Evolutionary conservation across 2,888 invertebrate genomes (phyloP).

Genomic region (Endotricha flammealis): DNA sequence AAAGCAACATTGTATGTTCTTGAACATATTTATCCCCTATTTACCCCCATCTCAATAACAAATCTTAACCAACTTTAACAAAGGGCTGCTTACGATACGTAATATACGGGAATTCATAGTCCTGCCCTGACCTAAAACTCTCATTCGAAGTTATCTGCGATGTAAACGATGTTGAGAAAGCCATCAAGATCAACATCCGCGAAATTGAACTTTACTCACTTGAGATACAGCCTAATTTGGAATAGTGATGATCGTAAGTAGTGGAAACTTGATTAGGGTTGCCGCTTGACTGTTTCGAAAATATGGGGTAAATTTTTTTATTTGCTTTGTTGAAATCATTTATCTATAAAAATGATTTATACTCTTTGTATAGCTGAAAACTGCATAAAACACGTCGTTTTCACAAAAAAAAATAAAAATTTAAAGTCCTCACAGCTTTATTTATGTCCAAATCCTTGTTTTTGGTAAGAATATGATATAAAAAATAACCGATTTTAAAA

Average conservation of each 20-base stretch:
- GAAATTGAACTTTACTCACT: constrained; percentile 27
- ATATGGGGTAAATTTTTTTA: neutral
- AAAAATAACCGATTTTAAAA: no score
- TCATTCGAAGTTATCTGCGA: constrained; percentile 60
- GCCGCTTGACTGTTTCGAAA: neutral
- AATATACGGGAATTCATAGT: constrained; percentile 45
- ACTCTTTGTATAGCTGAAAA: no score
- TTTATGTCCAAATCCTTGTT: no score
- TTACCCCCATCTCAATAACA: constrained; percentile 27
- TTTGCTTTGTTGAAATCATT: neutral
- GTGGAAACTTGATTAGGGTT: constrained; percentile 11
- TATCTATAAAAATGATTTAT: neutral
- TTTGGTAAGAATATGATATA: no score
- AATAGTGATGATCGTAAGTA: constrained; percentile 13
- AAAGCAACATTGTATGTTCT: neutral
- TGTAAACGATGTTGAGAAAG: constrained; percentile 49
- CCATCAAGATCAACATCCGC: constrained; percentile 19
- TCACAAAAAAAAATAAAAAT: no score
- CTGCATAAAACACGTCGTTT: no score
- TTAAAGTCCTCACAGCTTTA: constrained; percentile 12
- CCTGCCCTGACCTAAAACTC: constrained; percentile 60
- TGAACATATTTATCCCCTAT: neutral
- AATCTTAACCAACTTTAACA: constrained; percentile 36
- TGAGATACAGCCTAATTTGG: constrained; percentile 12
- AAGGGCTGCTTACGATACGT: constrained; percentile 34